phyloP scores from a whole-genome alignment of 2,888 invertebrate genomes.

The Nomada lathburiana region DNA sequence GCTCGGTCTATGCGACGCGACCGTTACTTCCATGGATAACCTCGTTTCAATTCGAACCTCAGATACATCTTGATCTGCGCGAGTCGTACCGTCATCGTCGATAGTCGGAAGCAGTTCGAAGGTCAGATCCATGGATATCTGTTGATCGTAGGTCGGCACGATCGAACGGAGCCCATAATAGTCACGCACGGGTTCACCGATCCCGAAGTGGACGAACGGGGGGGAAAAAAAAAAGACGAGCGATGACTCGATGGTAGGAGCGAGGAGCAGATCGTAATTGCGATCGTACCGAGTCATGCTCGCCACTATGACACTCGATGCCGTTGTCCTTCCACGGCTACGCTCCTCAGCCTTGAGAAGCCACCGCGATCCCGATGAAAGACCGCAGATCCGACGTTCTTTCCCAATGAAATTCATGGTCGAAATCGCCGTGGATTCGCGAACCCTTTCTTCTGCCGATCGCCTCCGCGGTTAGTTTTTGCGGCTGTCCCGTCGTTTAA shows the following conservation, averaged over 20 bases:
- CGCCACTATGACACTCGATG: constrained; percentile 64
- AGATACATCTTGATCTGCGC: constrained; percentile 22
- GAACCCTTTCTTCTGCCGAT: neutral
- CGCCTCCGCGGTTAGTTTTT: neutral
- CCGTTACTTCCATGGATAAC: constrained; percentile 59
- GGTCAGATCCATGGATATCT: constrained; percentile 46
- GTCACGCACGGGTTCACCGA: constrained; percentile 62
- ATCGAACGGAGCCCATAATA: constrained; percentile 37
- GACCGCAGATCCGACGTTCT: neutral
- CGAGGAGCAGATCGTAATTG: constrained; percentile 69
- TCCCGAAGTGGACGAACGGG: constrained; percentile 42
- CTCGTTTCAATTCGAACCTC: constrained; percentile 48
- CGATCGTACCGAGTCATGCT: constrained; percentile 67
- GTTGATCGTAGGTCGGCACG: constrained; percentile 36
- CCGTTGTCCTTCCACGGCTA: constrained; percentile 58
- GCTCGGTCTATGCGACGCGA: constrained; percentile 18
- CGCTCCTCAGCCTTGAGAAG: constrained; percentile 28
- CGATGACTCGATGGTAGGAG: constrained; percentile 54
- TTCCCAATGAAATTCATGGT: neutral
- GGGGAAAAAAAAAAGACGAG: constrained; percentile 20
- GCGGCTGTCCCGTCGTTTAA: neutral
- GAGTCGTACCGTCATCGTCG: constrained; percentile 41
- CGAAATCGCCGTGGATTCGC: neutral
- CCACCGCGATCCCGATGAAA: constrained; percentile 29
- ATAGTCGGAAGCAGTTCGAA: constrained; percentile 58